Percentiles rank a stretch among this genome's conserved stretches.
Evolutionary conservation across 2,888 invertebrate species (phyloP).

Genomic region (Trissolcus japonicus): DNA sequence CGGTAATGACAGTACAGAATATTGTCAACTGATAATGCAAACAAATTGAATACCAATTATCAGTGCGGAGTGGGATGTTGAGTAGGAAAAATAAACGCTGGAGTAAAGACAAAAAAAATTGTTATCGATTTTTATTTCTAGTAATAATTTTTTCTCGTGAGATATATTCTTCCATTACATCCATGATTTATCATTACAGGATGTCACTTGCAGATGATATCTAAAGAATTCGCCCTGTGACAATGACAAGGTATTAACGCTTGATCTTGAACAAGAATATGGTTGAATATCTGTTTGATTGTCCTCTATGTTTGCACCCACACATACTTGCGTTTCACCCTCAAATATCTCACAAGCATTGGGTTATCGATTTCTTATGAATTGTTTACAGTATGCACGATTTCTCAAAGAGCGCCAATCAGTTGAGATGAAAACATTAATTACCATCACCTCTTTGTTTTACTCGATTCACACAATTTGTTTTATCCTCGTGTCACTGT

Average conservation of each 20-base stretch:
- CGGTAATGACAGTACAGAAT: slow-evolving; percentile 11
- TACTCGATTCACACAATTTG: not conserved
- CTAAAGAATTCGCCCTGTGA: slow-evolving; percentile 55
- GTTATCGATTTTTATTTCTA: slow-evolving; percentile 35
- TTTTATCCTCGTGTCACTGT: not conserved
- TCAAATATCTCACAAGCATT: slow-evolving; percentile 55
- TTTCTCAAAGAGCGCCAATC: slow-evolving; percentile 47
- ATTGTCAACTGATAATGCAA: slow-evolving; percentile 6
- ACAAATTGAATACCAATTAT: slow-evolving; percentile 23
- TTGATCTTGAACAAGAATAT: slow-evolving; percentile 57
- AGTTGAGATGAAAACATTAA: slow-evolving; percentile 33
- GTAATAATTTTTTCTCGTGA: slow-evolving; percentile 48
- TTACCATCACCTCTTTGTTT: slow-evolving; percentile 23
- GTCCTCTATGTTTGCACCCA: slow-evolving; percentile 46
- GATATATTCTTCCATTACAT: slow-evolving; percentile 47
- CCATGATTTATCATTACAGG: slow-evolving; percentile 54
- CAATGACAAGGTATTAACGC: slow-evolving; percentile 57
- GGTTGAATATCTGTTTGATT: slow-evolving; percentile 56
- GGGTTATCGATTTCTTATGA: slow-evolving; percentile 55
- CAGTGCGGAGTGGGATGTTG: not conserved
- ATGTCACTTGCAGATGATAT: slow-evolving; percentile 53
- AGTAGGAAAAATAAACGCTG: slow-evolving; percentile 22
- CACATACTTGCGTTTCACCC: slow-evolving; percentile 42
- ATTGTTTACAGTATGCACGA: slow-evolving; percentile 47
- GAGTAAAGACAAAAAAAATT: slow-evolving; percentile 14